Base-by-base conservation (phyloP, 1,140 invertebrate genomes). In the Protaetia brevitarsis region DNA sequence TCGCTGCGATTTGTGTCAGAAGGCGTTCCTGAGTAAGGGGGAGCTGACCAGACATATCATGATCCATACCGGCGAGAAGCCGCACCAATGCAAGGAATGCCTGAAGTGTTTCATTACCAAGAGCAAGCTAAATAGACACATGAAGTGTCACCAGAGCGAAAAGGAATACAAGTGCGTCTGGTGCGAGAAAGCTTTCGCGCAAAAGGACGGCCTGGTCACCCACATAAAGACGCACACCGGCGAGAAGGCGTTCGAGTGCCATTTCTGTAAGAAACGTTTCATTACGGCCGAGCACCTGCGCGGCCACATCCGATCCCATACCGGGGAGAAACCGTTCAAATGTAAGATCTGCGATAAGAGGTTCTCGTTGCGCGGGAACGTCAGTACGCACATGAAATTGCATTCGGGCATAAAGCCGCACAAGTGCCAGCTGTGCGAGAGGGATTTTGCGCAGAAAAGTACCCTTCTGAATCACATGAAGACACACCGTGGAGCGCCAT, bases 331-430 rank as follows among this genome's bases (percentile, higher is more conserved):
- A 6, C 80, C 81, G 0, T 82, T 76, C 58, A 51, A 67, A 0
- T 82, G 81, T 26, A 74, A 77, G 11, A 77, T 80, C 1, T 82
- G 81, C 64, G 78, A 78, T 62, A 77, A 78, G 0, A 76, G 72
- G 21, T 81, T 78, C 62, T 76, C 77, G 1, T 81, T 88, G 1
- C 80, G 83, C 10, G 83, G 85, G 1, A 80, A 88, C 64, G 77
- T 90, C 62, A 84, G 85, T 3, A 83, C 83, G 21, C 88, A 91
- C 70, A 76, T 84, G 7, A 78, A 84, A 30, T 83, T 84, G 11
- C 83, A 86, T 59, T 82, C 82, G 11, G 82, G 82, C 16, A 82
- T 85, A 65, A 84, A 87, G 5, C 86, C 84, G 0, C 85, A 86
- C 63, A 74, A 79, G 4, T 93, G 90, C 70, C 77, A 82, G 30